Evolutionary conservation across 2,113 vertebrate genomes (phyloP), one percentile per base, ranked within the genome.

Genomic region (human (Homo sapiens)): DNA sequence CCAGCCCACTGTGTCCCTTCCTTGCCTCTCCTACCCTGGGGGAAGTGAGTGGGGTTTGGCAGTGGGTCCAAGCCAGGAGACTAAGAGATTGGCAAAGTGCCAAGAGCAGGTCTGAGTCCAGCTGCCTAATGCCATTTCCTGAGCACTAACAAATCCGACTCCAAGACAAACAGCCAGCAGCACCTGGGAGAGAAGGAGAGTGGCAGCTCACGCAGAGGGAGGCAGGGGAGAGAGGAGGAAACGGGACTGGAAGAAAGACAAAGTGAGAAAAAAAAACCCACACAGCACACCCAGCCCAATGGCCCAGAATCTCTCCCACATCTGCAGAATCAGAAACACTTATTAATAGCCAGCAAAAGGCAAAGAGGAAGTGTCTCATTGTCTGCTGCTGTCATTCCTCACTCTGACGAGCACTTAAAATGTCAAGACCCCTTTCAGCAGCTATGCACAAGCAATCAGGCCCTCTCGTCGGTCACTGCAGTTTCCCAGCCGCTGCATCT

Each of bases 391-490:
- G 98, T 98, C 98, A 99, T 98, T 98, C 98, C 95, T 99, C 98
- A 98, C 98, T 97, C 98, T 99, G 98, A 98, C 94, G 98, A 99
- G 98, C 99, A 98, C 98, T 99, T 98, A 99, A 98, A 78, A 98
- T 98, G 98, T 98, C 98, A 86, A 94, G 98, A 99, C 98, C 99
- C 99, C 98, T 99, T 99, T 99, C 98, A 99, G 98, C 98, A 98
- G 98, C 98, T 94, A 97, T 97, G 75, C 87, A 27, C 98, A 98
- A 98, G 97, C 98, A 97, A 98, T 98, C 98, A 98, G 98, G 98
- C 98, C 98, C 83, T 86, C 97, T 75, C 98, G 98, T 98, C 98
- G 98, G 98, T 98, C 98, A 98, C 98, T 1, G 96, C 64, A 70
- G 80, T 96, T 95, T 90, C 20, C 55, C 97, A 80, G 96, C 32